Conservation (phyloP, 2,113 vertebrate species). For the Sinocyclocheilus rhinocerous region DNA sequence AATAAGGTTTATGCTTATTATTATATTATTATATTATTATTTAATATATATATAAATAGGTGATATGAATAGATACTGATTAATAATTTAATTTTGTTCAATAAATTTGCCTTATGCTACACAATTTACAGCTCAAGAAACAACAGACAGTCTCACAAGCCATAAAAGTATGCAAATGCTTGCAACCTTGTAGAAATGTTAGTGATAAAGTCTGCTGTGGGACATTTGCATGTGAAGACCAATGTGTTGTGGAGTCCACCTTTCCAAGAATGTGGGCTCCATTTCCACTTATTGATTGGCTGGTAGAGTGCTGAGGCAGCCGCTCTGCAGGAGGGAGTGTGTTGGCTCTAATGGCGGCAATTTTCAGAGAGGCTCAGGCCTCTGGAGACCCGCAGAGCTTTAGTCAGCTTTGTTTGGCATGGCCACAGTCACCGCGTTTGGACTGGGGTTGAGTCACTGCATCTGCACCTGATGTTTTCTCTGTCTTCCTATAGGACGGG, state of each 20-base stretch:
- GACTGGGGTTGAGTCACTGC: neutral
- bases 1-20: no score
- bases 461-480: constrained; percentile 18
- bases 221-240: neutral
- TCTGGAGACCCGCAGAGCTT: constrained; percentile 59
- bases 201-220: neutral
- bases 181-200: neutral
- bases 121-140: neutral
- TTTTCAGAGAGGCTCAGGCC: constrained; percentile 60
- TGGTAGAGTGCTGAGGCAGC: constrained; percentile 68
- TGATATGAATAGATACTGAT: neutral
- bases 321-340: constrained; percentile 65
- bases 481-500: neutral
- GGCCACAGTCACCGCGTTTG: constrained; percentile 31
- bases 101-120: neutral
- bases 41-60: no score
- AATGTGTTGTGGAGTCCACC: constrained; percentile 9
- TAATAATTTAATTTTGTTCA: neutral
- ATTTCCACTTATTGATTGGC: constrained; percentile 67
- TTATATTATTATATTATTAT: no score
- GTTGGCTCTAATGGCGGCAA: constrained; percentile 66
- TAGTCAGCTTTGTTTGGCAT: constrained; percentile 55
- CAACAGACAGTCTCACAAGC: neutral
- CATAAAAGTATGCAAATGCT: neutral
- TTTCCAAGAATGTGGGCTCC: constrained; percentile 57